Base-by-base conservation (phyloP, 2,797 vertebrate genomes). In the Scolopax rusticola region DNA sequence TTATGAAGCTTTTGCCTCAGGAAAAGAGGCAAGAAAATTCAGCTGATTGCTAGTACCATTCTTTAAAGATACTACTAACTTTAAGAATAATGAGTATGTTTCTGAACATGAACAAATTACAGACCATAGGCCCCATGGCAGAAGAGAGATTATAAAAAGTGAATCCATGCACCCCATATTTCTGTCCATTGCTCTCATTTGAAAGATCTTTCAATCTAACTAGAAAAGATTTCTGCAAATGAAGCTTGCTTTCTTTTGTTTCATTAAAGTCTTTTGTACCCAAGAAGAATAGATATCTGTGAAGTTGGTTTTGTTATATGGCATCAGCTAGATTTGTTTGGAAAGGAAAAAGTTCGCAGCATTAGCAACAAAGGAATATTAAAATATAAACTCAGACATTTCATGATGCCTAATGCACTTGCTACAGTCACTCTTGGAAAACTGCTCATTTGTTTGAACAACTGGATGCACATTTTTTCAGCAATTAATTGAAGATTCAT, bases 61-160 rank as follows among this genome's bases (percentile, higher is more conserved):
- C 20, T 67, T 85, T 43, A 56, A 63, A 79, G 59, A 43, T 16
- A 36, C 12, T 57, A n/a, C 19, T 41, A 54, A 71, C 13, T n/a
- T 87, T 8, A 74, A 65, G 23, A 76, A 79, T 7, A 21, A 56
- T 25, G 23, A 60, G 24, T 24, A 8, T 28, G 36, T 60, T 60
- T 60, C 36, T 60, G 59, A 60, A 56, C 5, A 54, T 6, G 9
- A 77, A 71, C 3, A 40, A 82, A 53, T 59, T 28, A 89, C 7
- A 56, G 9, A 50, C 24, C 25, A 41, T 0, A 51, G 23, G 5
- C 7, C 12, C 7, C 5, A 73, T 0, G 4, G 12, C 43, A 90
- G 41, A 85, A 82, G 11, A 63, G 15, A 65, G 14, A 60, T 23
- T 28, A 27, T 36, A 41, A 61, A 73, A 90, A 3, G 13, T 43